Percentiles rank a stretch among this genome's conserved stretches.
Evolutionary conservation across 2,113 vertebrate species (phyloP).

Genomic region (Carollia perspicillata): DNA sequence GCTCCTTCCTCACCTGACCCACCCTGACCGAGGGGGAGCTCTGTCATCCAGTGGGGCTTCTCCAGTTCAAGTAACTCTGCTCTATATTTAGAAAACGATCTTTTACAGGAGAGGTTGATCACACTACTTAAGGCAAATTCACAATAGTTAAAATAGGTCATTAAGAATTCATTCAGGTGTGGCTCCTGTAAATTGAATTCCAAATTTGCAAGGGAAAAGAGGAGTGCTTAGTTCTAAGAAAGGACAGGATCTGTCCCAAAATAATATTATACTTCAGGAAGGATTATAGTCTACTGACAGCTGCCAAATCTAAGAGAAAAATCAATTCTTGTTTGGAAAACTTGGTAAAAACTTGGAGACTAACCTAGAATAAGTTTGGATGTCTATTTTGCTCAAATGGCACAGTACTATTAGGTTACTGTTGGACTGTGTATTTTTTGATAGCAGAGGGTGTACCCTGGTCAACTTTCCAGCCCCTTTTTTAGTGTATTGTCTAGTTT

Average conservation of each 20-base stretch:
- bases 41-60: background rate
- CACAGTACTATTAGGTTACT: background rate
- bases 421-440: background rate
- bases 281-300: background rate
- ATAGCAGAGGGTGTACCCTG: background rate
- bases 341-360: conserved; percentile 3
- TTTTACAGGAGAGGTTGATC: conserved; percentile 66
- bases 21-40: background rate
- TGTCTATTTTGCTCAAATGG: background rate
- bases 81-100: conserved; percentile 62
- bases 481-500: background rate
- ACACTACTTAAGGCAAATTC: conserved; percentile 70
- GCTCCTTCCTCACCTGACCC: background rate
- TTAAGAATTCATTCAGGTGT: conserved; percentile 71
- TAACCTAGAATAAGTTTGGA: background rate
- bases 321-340: conserved; percentile 29
- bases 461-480: background rate
- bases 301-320: background rate
- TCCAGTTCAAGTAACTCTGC: background rate
- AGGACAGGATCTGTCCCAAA: conserved; percentile 29
- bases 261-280: conserved; percentile 8
- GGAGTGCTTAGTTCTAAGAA: conserved; percentile 24
- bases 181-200: conserved; percentile 60
- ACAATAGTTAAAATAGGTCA: conserved; percentile 73
- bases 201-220: conserved; percentile 54